A percentile compares a stretch with the other conserved stretches of the same genome.
phyloP scores from a whole-genome alignment of 2,888 invertebrate species.

The Apoda limacodes region DNA sequence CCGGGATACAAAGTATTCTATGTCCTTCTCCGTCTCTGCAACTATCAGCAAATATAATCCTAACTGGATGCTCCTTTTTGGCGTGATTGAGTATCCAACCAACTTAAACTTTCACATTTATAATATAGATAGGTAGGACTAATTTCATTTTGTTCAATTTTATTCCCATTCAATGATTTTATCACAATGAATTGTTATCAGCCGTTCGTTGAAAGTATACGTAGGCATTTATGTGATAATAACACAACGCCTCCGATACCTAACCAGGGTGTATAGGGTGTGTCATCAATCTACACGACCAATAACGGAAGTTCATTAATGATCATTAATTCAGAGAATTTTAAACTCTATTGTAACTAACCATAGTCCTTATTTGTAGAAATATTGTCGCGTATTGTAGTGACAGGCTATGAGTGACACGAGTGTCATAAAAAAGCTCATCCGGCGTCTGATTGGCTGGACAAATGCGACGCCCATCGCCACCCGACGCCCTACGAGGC shows the following conservation, averaged over 20 bases:
- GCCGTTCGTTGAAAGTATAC: background rate
- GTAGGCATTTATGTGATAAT: background rate
- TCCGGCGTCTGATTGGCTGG: constrained; percentile 50
- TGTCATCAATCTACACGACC: constrained; percentile 22
- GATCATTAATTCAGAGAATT: constrained; percentile 15
- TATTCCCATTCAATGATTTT: too few relatives aligned
- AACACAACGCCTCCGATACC: too few relatives aligned
- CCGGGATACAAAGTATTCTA: too few relatives aligned
- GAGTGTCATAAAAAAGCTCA: constrained; percentile 52
- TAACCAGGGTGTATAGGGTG: too few relatives aligned
- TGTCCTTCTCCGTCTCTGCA: too few relatives aligned
- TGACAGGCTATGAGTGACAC: constrained; percentile 47
- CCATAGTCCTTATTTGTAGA: constrained; percentile 20
- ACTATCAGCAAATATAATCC: too few relatives aligned
- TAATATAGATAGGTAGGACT: too few relatives aligned
- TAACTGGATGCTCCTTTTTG: too few relatives aligned
- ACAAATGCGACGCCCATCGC: constrained; percentile 27
- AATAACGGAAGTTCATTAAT: constrained; percentile 35
- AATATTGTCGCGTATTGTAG: constrained; percentile 19
- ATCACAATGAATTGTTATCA: too few relatives aligned
- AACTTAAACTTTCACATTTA: too few relatives aligned
- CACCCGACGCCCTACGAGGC: constrained; percentile 27
- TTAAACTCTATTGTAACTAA: background rate
- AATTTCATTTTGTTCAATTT: too few relatives aligned
- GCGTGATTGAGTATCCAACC: too few relatives aligned